phyloP scores from a whole-genome alignment of 2,113 vertebrate species.

The Pterocles orientalis region DNA sequence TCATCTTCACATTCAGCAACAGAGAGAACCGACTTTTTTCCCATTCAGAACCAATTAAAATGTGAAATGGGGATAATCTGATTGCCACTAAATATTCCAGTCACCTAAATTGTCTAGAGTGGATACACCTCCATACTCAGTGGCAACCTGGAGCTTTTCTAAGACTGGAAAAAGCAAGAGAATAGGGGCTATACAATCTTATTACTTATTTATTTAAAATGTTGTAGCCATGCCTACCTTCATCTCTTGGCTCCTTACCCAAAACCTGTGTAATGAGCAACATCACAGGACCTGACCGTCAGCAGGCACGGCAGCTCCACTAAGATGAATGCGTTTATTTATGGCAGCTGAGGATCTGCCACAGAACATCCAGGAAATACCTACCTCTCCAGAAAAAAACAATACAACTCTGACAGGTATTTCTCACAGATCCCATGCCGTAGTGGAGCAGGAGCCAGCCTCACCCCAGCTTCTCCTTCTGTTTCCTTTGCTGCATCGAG shows the following conservation, averaged over 20 bases:
- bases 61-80: neutral
- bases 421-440: neutral
- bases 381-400: neutral
- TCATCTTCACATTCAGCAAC: neutral
- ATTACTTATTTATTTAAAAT: slow-evolving; percentile 45
- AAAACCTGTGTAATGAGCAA: slow-evolving; percentile 1
- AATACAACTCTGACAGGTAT: neutral
- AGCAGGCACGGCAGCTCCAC: neutral
- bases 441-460: neutral
- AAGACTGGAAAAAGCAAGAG: neutral
- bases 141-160: neutral
- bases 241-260: slow-evolving; percentile 18
- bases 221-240: neutral
- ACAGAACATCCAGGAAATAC: neutral
- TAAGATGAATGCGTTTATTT: neutral
- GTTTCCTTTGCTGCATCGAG: neutral
- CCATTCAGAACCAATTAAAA: slow-evolving; percentile 13
- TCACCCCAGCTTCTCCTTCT: neutral
- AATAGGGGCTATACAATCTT: neutral
- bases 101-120: neutral
- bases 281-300: neutral
- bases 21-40: neutral
- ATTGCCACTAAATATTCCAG: neutral
- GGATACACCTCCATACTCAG: neutral
- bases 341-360: neutral